phyloP scores from a whole-genome alignment of 2,888 invertebrate genomes.

The Melinopterus prodromus region DNA sequence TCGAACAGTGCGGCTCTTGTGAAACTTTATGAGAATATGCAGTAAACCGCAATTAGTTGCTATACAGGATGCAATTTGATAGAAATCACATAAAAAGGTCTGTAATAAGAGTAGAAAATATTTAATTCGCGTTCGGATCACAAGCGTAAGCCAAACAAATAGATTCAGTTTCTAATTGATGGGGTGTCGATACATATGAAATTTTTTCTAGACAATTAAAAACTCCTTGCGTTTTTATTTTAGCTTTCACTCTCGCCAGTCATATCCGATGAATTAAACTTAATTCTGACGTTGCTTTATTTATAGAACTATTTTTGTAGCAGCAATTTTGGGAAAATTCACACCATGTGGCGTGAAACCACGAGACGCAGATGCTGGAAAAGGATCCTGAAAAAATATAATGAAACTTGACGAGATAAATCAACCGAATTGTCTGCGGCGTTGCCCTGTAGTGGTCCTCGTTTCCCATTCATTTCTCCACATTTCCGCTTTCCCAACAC shows the following conservation, averaged over 20 bases:
- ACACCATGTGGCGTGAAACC: background rate
- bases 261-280: no score
- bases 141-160: no score
- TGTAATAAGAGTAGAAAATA: no score
- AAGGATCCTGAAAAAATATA: background rate
- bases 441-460: background rate
- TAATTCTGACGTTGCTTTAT: background rate
- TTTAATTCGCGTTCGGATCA: no score
- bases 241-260: no score
- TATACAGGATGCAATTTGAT: background rate
- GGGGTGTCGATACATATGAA: no score
- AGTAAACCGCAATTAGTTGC: background rate
- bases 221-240: no score
- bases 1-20: background rate
- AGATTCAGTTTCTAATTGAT: no score
- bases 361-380: background rate
- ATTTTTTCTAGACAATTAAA: no score
- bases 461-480: background rate
- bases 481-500: background rate
- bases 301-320: background rate
- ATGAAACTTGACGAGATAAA: background rate
- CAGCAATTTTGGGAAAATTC: background rate
- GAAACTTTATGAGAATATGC: background rate
- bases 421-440: constrained; percentile 4
- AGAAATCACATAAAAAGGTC: no score